Base-by-base conservation (phyloP, 2,888 invertebrate genomes). In the Yponomeuta malinellus region DNA sequence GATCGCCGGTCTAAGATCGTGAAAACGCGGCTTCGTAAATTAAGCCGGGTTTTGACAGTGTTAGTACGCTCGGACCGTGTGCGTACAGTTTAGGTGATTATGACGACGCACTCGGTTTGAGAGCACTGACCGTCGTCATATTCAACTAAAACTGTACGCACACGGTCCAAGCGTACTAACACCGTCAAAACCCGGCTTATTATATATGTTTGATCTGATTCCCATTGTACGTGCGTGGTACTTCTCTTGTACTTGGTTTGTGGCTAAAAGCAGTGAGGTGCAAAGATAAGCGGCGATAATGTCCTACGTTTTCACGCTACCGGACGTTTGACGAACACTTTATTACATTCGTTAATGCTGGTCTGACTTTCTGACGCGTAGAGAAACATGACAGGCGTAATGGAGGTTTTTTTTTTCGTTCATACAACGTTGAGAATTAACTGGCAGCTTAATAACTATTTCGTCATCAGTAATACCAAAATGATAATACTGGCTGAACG, bases 241-340 rank as follows among this genome's bases (percentile, higher is more conserved):
- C 15, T 15, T 59, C 15, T 15, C 15, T 12, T 59, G 15, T 15
- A 15, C 12, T 15, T 59, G 2, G 12, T 59, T 59, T 12, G 52
- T 59, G 52, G 52, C 52, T 59, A 59, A 59, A 59, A 59, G 52
- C 52, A 59, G 52, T 59, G 52, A 59, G 52, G 52, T 59, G 52
- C 12, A 59, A 15, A 59, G 52, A 59, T 59, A 59, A 59, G 52
- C 52, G 52, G 52, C 52, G 52, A 59, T 59, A 59, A 59, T 59
- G 52, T 59, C 52, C 52, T 15, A 59, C 52, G 52, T 59, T 59
- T 59, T 59, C 52, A 59, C 12, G 52, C 52, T 59, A 59, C 52
- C 52, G 15, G 52, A 15, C 52, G 52, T 59, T 59, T 59, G 52
- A 59, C 15, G 15, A 15, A 59, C 52, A 15, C 52, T 59, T 59